phyloP scores from a whole-genome alignment of 1,140 invertebrate species.

The Trichonephila clavata region DNA sequence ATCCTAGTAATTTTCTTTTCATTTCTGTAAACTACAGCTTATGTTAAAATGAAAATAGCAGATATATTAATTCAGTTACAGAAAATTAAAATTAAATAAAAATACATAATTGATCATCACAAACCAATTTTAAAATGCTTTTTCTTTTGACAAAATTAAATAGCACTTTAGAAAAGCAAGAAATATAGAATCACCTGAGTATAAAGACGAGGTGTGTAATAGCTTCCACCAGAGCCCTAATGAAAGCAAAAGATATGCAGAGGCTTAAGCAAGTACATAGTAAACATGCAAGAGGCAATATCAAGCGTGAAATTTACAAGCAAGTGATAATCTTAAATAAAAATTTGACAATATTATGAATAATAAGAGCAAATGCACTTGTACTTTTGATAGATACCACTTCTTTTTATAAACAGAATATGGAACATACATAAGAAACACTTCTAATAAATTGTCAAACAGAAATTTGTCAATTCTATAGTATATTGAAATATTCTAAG shows the following conservation, averaged over 20 bases:
- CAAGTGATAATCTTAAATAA: not conserved
- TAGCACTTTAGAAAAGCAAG: not conserved
- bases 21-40: too few species aligned
- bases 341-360: too few species aligned
- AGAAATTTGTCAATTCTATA: not conserved
- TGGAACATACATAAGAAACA: not conserved
- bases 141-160: not conserved
- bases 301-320: slow-evolving; percentile 4
- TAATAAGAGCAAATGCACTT: too few species aligned
- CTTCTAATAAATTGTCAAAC: not conserved
- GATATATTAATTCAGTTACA: too few species aligned
- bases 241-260: slow-evolving; percentile 35
- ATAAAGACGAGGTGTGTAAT: slow-evolving; percentile 64
- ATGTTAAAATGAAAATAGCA: too few species aligned
- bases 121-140: not conserved
- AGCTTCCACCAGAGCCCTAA: slow-evolving; percentile 55
- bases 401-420: not conserved
- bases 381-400: not conserved
- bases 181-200: slow-evolving; percentile 60
- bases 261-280: not conserved
- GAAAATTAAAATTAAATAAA: not conserved
- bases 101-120: too few species aligned
- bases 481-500: too few species aligned
- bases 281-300: slow-evolving; percentile 47
- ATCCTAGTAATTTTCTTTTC: too few species aligned